Evolutionary conservation across 2,113 vertebrate genomes (phyloP), one percentile per base, ranked within the genome.

Genomic region (Pyxicephalus adspersus): DNA sequence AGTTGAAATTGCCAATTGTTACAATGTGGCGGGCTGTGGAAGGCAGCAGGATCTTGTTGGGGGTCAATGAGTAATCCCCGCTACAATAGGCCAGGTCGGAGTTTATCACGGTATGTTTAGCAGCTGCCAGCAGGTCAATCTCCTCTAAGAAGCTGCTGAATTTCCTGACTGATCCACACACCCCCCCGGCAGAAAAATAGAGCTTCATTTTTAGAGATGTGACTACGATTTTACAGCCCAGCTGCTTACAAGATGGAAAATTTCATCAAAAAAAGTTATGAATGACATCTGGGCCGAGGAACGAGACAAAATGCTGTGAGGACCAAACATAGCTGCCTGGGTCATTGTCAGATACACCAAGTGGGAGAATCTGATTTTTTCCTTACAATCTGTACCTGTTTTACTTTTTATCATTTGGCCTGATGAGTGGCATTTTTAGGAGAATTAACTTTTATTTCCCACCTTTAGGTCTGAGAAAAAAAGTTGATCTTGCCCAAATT

Each of bases 211-310:
- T 31, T 17, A 55, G 70, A 61, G 7, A 65, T 51, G 61, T 23
- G 79, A 65, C 29, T 11, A 26, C 22, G 22, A 17, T 74, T 81
- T 74, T 74, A 73, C 61, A 34, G 61, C 60, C 60, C 79, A 81
- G 68, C 58, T 81, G 79, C 50, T 3, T 38, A 74, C 70, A 81
- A 81, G 79, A 81, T 81, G 79, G 79, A n/a, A 34, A n/a, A 52
- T 52, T 81, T 81, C 57, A 52, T 51, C 5, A 13, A 45, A 61
- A 72, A 34, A 54, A 26, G 66, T 63, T 54, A 71, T 73, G 57
- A 52, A 52, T 19, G n/a, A 51, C 67, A 81, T 72, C 55, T 81
- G 68, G 79, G 57, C 15, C 4, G 2, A 25, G 15, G 31, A 34
- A 31, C 20, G 9, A 29, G 15, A 61, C 31, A n/a, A n/a, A n/a